Evolutionary conservation across 2,888 invertebrate species (phyloP).

Genomic region (Lamellibrachia columna): DNA sequence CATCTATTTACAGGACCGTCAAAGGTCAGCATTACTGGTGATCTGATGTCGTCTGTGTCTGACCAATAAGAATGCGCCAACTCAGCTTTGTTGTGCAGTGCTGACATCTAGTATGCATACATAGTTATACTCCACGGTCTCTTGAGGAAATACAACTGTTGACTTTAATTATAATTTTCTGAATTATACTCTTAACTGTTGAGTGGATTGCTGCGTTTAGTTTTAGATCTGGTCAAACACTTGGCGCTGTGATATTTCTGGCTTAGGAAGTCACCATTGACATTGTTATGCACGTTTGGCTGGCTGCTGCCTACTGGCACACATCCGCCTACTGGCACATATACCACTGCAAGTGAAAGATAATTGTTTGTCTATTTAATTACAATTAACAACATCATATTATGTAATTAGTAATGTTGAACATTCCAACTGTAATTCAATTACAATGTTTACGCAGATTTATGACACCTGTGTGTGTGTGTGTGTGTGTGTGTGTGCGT

Average conservation of each 20-base stretch:
- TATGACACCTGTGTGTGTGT: too few relatives aligned
- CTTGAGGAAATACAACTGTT: constrained; percentile 7
- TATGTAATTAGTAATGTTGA: background rate
- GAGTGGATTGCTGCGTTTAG: background rate
- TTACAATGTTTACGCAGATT: background rate
- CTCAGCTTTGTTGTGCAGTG: constrained; percentile 3
- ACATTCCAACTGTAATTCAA: background rate
- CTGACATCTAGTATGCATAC: constrained; percentile 4
- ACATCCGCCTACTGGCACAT: background rate
- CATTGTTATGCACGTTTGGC: background rate
- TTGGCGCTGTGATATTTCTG: background rate
- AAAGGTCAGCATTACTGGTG: background rate
- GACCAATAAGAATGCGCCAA: background rate
- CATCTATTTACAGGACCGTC: background rate
- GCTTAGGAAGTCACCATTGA: background rate
- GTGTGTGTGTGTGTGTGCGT: too few relatives aligned
- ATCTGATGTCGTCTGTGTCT: background rate
- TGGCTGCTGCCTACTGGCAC: background rate
- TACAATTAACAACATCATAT: background rate
- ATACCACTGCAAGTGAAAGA: background rate
- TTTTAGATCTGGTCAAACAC: background rate
- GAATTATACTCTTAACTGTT: background rate
- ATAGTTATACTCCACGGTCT: background rate
- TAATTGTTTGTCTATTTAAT: background rate
- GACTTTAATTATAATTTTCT: background rate